These are phyloP conservation scores for Galerucella pusilla DNA, from an alignment of 2,888 invertebrate genomes.

Conservation along the genomic window DNA sequence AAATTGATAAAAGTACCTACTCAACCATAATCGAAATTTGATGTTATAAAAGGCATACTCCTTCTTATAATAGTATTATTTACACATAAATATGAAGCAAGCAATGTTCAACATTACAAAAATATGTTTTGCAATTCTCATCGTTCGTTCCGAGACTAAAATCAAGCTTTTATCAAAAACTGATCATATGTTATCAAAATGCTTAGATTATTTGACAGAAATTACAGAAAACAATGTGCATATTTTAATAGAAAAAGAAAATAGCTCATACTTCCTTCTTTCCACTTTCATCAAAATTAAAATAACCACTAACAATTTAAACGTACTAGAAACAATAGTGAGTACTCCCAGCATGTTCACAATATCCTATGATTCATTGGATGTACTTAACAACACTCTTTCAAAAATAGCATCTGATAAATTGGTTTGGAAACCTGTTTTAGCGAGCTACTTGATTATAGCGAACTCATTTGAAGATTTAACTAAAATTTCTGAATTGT, in stretches of 20 bases:
- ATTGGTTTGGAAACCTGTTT: not conserved
- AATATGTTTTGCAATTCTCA: not conserved
- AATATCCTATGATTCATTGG: slow-evolving; percentile 1
- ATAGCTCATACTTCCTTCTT: not conserved
- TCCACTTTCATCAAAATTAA: not conserved
- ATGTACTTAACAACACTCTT: not conserved
- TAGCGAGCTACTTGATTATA: not conserved
- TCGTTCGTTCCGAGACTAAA: not conserved
- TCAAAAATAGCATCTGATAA: not conserved
- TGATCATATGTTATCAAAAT: not conserved
- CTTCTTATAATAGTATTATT: too few relatives aligned
- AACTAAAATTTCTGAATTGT: not conserved
- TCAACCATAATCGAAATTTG: not conserved
- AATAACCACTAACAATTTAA: not conserved
- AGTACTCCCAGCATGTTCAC: slow-evolving; percentile 3
- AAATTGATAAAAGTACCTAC: not conserved
- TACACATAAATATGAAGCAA: too few relatives aligned
- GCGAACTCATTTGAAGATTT: not conserved
- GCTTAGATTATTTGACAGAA: not conserved
- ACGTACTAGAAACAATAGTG: not conserved
- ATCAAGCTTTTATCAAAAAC: not conserved
- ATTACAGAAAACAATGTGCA: not conserved
- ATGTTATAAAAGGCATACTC: not conserved
- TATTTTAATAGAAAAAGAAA: slow-evolving; percentile 5
- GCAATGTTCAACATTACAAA: not conserved